These are phyloP conservation scores for Sebastolobus altivelis DNA, from an alignment of 2,797 vertebrate genomes.

Conservation along the genomic window DNA sequence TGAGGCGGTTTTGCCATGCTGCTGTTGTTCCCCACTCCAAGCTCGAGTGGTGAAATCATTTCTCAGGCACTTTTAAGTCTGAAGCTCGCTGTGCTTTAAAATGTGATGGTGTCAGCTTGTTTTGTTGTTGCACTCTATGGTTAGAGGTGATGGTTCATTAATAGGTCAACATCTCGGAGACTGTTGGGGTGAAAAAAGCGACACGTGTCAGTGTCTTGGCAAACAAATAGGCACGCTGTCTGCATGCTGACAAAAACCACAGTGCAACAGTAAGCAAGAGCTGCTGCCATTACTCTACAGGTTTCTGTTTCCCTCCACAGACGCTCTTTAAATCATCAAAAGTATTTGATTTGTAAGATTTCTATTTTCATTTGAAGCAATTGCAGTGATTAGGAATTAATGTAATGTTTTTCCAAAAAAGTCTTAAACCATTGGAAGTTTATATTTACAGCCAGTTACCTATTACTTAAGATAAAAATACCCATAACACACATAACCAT, in stretches of 20 bases:
- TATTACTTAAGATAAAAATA: background rate
- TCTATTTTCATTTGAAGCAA: background rate
- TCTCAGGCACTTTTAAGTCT: constrained; percentile 12
- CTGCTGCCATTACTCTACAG: background rate
- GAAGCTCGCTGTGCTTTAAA: constrained; percentile 29
- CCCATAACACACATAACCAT: background rate
- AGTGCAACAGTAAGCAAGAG: constrained; percentile 17
- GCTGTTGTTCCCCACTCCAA: constrained; percentile 7
- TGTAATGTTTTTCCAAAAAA: background rate
- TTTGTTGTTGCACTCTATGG: constrained; percentile 24
- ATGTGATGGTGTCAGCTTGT: constrained; percentile 52
- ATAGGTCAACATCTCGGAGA: constrained; percentile 64
- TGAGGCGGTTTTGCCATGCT: constrained; percentile 41
- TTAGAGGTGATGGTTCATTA: constrained; percentile 65
- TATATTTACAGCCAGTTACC: background rate
- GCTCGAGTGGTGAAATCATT: constrained; percentile 30
- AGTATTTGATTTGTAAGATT: background rate
- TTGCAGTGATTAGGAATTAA: background rate
- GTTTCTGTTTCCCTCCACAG: background rate
- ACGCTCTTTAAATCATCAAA: background rate
- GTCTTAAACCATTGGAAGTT: background rate
- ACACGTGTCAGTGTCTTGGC: constrained; percentile 42
- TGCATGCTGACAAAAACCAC: constrained; percentile 53
- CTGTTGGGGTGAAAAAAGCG: constrained; percentile 27
- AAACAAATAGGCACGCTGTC: constrained; percentile 29